Base-by-base conservation (phyloP, 2,113 vertebrate genomes). In the Poecilia latipinna region DNA sequence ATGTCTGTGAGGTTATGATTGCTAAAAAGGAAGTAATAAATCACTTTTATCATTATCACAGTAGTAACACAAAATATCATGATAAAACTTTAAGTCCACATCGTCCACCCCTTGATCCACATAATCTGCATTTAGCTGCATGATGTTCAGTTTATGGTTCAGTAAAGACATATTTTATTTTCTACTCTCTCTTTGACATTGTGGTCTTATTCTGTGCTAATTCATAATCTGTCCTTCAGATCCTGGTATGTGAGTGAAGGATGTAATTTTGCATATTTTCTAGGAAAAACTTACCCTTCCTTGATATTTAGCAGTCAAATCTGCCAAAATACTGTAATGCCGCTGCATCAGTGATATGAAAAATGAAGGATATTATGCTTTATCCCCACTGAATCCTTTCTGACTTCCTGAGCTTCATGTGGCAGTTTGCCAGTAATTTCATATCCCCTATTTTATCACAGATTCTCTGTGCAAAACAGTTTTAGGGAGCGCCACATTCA, bases 391-490 rank as follows among this genome's bases (percentile, higher is more conserved):
- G 72, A 86, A 86, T 88, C 78, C 33, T 22, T 60, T 88, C 83
- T 86, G 74, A 87, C 81, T 85, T 86, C 85, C 85, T 93, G 74
- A 75, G 86, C 82, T 86, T 79, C 73, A 57, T 57, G 82, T 93
- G 92, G 92, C 89, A 85, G 84, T 63, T 80, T 82, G 85, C 90
- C 92, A 80, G 79, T 86, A 29, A 84, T 90, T 90, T 88, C 82
- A 85, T 91, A 90, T 88, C 88, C 83, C 24, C 79, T 74, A 64
- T 79, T 85, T 75, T 82, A 80, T 80, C 75, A 51, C 76, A 54
- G 65, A 74, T 64, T 79, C 67, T 68, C 54, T 8, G 70, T 79
- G 72, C 61, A 77, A 88, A 77, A 68, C 74, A 77, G 74, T 76
- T 42, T 65, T 42, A 15, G 78, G 57, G 57, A 78, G 51, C 22